Evolutionary conservation across 2,113 vertebrate species (phyloP).

Genomic region (Cercopithecus mona): DNA sequence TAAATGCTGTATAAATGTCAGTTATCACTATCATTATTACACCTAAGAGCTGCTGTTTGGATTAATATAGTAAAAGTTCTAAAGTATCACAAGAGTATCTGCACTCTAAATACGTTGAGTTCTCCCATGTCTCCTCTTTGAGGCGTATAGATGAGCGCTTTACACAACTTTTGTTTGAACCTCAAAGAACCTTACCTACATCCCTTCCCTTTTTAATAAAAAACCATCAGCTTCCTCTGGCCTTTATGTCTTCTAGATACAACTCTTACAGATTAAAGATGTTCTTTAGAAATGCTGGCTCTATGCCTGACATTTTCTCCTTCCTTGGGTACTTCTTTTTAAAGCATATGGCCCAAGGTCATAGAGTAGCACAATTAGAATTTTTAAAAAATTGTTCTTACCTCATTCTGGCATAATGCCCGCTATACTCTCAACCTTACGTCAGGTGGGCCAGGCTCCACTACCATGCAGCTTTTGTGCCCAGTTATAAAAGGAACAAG

Average conservation of each 20-base stretch:
- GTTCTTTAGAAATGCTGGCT: background rate
- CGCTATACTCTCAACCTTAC: background rate
- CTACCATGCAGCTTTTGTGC: background rate
- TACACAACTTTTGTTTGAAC: background rate
- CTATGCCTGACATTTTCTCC: background rate
- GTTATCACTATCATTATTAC: background rate
- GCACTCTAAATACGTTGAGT: too few relatives aligned
- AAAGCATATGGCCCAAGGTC: background rate
- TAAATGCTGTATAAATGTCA: rapidly evolving
- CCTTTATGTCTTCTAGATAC: background rate
- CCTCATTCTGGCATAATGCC: background rate
- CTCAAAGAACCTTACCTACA: background rate
- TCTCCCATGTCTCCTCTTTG: rapidly evolving
- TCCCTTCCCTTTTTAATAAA: background rate
- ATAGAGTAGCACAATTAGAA: background rate
- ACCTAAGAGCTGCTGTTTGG: background rate
- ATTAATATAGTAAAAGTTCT: background rate
- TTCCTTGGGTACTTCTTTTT: background rate
- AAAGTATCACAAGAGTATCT: background rate
- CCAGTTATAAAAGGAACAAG: background rate
- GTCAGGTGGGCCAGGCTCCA: background rate
- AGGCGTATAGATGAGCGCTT: background rate
- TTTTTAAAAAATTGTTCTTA: background rate
- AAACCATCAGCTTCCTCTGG: background rate
- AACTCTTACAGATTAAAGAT: background rate